Evolutionary conservation across 53 echinoderm and acorn worm genomes (phyloP).

Genomic region (Astropecten irregularis): DNA sequence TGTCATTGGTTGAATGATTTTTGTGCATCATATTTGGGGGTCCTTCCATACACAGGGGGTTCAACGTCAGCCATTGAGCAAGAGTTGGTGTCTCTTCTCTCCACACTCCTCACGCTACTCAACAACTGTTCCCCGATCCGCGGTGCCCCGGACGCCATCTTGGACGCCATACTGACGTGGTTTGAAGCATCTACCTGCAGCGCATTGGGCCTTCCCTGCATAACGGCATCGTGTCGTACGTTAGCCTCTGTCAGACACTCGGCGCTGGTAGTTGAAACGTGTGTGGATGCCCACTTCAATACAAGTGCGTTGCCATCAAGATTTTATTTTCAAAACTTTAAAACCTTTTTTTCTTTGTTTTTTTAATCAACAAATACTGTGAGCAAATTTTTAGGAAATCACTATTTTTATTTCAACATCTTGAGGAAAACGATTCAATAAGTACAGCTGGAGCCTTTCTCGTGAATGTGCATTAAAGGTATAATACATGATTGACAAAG

Average conservation of each 20-base stretch:
- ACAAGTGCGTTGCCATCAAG: slow-evolving; percentile 74
- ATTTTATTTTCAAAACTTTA: no score
- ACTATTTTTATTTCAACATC: no score
- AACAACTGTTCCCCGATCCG: slow-evolving; percentile 87
- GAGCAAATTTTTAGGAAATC: not conserved
- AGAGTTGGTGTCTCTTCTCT: slow-evolving; percentile 72
- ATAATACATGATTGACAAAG: no score
- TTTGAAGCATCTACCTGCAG: slow-evolving; percentile 66
- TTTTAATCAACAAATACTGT: not conserved
- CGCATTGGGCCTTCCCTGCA: slow-evolving; percentile 68
- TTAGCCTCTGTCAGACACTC: slow-evolving; percentile 85
- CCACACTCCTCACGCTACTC: slow-evolving; percentile 75
- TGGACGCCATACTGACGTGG: slow-evolving; percentile 70
- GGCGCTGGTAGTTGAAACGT: slow-evolving; percentile 76
- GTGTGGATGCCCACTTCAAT: slow-evolving; percentile 84
- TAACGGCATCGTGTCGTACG: slow-evolving; percentile 80
- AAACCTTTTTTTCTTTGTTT: not conserved
- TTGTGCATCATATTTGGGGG: no score
- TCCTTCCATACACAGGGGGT: no score
- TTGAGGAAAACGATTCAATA: no score
- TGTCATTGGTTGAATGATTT: no score
- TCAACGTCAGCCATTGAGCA: slow-evolving; percentile 20
- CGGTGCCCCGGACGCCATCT: slow-evolving; percentile 72
- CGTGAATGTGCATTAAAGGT: no score
- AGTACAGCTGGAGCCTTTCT: no score